Percentiles rank a stretch among this genome's conserved stretches.
Evolutionary conservation across 2,888 invertebrate species (phyloP).

Genomic region (Phyllotreta cruciferae): DNA sequence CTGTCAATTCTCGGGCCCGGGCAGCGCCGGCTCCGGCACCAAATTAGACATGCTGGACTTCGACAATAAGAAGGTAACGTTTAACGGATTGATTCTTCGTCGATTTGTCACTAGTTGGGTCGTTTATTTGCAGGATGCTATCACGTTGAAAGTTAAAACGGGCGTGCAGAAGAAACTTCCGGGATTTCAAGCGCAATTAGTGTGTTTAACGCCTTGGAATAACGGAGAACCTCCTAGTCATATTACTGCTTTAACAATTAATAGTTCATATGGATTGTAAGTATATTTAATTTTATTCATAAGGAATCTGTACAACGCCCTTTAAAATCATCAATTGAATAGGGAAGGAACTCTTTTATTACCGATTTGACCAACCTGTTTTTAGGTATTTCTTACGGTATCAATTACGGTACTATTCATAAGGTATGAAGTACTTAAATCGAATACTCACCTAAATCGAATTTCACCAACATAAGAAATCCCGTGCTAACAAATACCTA

Average conservation of each 20-base stretch:
- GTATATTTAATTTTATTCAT: conserved; percentile 57
- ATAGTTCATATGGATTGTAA: conserved; percentile 97
- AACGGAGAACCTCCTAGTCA: conserved; percentile 82
- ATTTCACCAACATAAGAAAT: too few species aligned
- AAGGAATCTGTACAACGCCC: background rate
- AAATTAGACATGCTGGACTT: conserved; percentile 58
- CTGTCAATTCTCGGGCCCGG: conserved; percentile 68
- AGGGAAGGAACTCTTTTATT: too few species aligned
- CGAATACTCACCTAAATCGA: too few species aligned
- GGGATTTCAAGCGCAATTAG: conserved; percentile 97
- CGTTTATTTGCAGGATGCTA: conserved; percentile 47
- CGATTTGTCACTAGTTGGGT: conserved; percentile 1
- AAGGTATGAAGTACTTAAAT: too few species aligned
- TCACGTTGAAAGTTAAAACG: conserved; percentile 70
- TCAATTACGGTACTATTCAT: background rate
- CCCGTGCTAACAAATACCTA: too few species aligned
- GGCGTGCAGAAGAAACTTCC: conserved; percentile 86
- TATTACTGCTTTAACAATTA: conserved; percentile 89
- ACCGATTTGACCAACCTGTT: too few species aligned
- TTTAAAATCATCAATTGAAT: conserved; percentile 1
- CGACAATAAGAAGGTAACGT: conserved; percentile 62
- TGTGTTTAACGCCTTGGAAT: conserved; percentile 87
- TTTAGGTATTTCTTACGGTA: too few species aligned
- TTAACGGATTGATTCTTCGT: too few species aligned
- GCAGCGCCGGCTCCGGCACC: conserved; percentile 56